phyloP scores from a whole-genome alignment of 2,113 vertebrate species.

The Todiramphus chloris region DNA sequence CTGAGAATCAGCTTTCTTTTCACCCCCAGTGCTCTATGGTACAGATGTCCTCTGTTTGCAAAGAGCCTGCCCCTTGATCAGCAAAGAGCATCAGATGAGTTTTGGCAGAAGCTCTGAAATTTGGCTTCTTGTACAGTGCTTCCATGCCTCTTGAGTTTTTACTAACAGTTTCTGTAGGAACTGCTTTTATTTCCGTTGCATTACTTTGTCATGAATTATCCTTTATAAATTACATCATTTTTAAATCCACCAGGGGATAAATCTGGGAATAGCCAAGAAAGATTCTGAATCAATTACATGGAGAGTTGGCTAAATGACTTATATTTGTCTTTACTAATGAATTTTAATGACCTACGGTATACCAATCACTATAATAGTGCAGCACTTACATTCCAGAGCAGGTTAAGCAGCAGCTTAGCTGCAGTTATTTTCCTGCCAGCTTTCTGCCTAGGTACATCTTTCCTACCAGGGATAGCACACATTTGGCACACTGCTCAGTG shows the following conservation, averaged over 20 bases:
- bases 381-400: neutral
- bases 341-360: neutral
- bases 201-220: neutral
- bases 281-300: neutral
- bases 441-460: neutral
- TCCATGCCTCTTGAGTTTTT: neutral
- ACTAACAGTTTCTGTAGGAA: neutral
- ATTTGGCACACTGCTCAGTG: fast-evolving
- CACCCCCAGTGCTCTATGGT: fast-evolving
- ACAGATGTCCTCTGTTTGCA: too few relatives aligned
- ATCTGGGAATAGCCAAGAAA: neutral
- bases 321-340: neutral
- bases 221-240: neutral
- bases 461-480: fast-evolving
- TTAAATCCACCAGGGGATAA: neutral
- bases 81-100: neutral
- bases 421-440: neutral
- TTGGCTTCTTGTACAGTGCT: neutral
- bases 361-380: neutral
- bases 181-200: neutral
- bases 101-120: neutral
- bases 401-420: neutral
- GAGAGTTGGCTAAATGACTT: neutral
- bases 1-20: neutral
- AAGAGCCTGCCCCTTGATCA: neutral